A percentile compares a stretch with the other conserved stretches of the same genome.
phyloP scores from a whole-genome alignment of 2,888 invertebrate species.

The Lepidocyrtoides sp. region DNA sequence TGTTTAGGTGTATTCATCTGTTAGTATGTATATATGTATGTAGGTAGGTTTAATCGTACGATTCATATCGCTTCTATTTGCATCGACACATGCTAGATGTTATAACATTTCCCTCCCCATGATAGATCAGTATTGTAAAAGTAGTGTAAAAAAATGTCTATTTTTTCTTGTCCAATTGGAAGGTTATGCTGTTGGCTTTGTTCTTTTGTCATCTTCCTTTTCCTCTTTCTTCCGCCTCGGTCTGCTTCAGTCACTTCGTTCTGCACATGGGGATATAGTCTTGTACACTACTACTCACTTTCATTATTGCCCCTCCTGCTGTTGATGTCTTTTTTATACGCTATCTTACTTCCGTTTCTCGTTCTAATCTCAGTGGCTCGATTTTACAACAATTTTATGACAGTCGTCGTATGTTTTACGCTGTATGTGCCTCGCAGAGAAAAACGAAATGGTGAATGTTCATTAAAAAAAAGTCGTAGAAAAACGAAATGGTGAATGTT shows the following conservation, averaged over 20 bases:
- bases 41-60: no score
- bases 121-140: no score
- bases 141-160: not conserved
- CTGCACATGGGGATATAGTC: no score
- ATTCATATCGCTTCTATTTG: no score
- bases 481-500: not conserved
- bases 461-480: not conserved
- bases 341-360: conserved; percentile 27
- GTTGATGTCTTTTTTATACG: conserved; percentile 10
- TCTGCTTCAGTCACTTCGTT: no score
- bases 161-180: not conserved
- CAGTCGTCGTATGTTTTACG: not conserved
- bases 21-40: no score
- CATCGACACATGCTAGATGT: no score
- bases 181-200: not conserved
- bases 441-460: not conserved
- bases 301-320: not conserved
- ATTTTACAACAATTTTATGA: conserved; percentile 18
- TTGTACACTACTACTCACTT: not conserved
- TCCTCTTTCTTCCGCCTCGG: not conserved
- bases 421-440: not conserved
- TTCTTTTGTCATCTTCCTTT: not conserved
- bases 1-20: no score
- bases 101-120: no score
- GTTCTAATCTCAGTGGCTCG: conserved; percentile 7